Evolutionary conservation across 2,113 vertebrate species (phyloP).

Genomic region (Epinephelus cyanopodus): DNA sequence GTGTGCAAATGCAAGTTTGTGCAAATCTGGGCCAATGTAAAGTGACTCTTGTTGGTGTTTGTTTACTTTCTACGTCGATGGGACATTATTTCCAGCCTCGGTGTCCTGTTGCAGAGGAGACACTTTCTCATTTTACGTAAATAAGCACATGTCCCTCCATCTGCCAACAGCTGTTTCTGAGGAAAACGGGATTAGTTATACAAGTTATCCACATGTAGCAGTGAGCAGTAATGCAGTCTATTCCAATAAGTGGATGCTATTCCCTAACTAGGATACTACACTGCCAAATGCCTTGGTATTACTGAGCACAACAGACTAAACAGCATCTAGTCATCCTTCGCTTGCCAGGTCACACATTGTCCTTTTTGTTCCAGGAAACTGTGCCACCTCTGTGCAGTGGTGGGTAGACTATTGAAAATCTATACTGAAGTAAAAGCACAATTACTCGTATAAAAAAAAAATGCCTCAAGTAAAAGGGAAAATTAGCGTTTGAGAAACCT

Average conservation of each 20-base stretch:
- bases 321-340: background rate
- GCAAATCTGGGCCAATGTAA: background rate
- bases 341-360: slow-evolving; percentile 5
- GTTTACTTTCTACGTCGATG: slow-evolving; percentile 11
- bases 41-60: background rate
- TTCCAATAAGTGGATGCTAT: background rate
- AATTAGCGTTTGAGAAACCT: no score
- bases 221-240: background rate
- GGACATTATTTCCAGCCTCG: slow-evolving; percentile 7
- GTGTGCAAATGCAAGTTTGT: background rate
- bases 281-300: slow-evolving; percentile 11
- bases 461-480: no score
- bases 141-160: slow-evolving; percentile 11
- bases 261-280: slow-evolving; percentile 4
- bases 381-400: background rate
- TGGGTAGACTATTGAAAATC: no score
- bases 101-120: slow-evolving; percentile 14
- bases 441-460: no score
- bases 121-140: slow-evolving; percentile 13
- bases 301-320: slow-evolving; percentile 9
- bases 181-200: slow-evolving; percentile 23
- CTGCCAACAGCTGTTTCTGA: slow-evolving; percentile 19
- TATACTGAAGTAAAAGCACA: no score
- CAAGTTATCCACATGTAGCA: background rate
- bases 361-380: background rate